A percentile compares a stretch with the other conserved stretches of the same genome.
phyloP scores from a whole-genome alignment of 2,888 invertebrate genomes.

The Caenorhabditis wallacei region DNA sequence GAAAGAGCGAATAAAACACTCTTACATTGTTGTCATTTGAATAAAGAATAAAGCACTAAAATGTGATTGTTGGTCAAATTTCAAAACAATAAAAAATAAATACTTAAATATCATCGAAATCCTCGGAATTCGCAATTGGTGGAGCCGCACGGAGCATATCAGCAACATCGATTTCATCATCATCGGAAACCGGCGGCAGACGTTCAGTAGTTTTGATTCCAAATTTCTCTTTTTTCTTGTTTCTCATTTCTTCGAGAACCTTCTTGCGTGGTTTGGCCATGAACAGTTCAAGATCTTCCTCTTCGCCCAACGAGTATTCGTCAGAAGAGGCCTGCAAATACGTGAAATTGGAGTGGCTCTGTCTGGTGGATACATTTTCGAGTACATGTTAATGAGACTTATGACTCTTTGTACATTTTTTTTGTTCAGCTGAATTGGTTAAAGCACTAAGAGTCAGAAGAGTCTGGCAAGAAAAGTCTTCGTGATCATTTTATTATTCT shows the following conservation, averaged over 20 bases:
- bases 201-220: conserved; percentile 4
- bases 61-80: conserved; percentile 39
- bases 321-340: conserved; percentile 71
- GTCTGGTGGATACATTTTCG: neutral
- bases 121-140: conserved; percentile 71
- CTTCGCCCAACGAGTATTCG: conserved; percentile 71
- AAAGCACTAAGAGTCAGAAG: no score
- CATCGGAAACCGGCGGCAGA: conserved; percentile 59
- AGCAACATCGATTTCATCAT: conserved; percentile 71
- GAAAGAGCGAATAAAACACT: conserved; percentile 5
- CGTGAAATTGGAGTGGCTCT: conserved; percentile 5
- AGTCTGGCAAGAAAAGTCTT: neutral
- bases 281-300: conserved; percentile 74
- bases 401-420: neutral
- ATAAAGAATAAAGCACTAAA: conserved; percentile 32
- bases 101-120: conserved; percentile 63
- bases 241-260: conserved; percentile 53
- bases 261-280: conserved; percentile 65
- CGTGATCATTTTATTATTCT: neutral
- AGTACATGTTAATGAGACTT: neutral
- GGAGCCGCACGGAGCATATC: conserved; percentile 72
- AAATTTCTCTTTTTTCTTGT: conserved; percentile 33
- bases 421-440: no score
- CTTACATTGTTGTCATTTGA: conserved; percentile 15
- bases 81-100: neutral